phyloP scores from a whole-genome alignment of 1,140 invertebrate genomes.

The Holotrichia oblita region DNA sequence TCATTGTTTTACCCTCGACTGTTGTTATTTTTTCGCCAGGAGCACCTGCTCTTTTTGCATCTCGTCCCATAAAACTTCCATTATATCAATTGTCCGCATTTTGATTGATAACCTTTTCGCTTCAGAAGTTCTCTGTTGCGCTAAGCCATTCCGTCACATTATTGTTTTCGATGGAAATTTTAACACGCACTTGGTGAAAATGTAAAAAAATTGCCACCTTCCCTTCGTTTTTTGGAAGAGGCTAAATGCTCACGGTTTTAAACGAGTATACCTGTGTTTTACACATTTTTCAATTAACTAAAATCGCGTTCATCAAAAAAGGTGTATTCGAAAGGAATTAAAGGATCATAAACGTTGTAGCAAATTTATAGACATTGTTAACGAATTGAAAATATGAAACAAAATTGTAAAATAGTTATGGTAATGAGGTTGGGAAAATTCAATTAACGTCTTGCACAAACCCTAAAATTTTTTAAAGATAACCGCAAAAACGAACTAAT shows the following conservation, averaged over 20 bases:
- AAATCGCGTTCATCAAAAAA: background rate
- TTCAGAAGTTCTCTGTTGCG: background rate
- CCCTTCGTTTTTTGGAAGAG: background rate
- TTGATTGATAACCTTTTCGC: slow-evolving; percentile 16
- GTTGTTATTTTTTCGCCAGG: background rate
- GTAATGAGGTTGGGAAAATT: too few species aligned
- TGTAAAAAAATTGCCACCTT: background rate
- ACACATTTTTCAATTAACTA: background rate
- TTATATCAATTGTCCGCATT: slow-evolving; percentile 7
- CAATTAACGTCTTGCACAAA: too few species aligned
- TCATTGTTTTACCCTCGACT: background rate
- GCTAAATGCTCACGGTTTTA: background rate
- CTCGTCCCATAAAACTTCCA: slow-evolving; percentile 5
- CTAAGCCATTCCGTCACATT: background rate
- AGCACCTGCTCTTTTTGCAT: background rate
- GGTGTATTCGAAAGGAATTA: too few species aligned
- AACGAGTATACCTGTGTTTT: background rate
- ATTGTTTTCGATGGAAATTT: slow-evolving; percentile 4
- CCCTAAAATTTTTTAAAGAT: too few species aligned
- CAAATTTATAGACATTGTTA: too few species aligned
- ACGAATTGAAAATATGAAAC: too few species aligned
- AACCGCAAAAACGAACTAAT: too few species aligned
- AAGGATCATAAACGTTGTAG: too few species aligned
- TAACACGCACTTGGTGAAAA: background rate
- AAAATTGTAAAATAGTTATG: too few species aligned